Evolutionary conservation across 2,797 vertebrate species (phyloP), one percentile per base, ranked within the genome.

Genomic region (Anolis apletophallus): DNA sequence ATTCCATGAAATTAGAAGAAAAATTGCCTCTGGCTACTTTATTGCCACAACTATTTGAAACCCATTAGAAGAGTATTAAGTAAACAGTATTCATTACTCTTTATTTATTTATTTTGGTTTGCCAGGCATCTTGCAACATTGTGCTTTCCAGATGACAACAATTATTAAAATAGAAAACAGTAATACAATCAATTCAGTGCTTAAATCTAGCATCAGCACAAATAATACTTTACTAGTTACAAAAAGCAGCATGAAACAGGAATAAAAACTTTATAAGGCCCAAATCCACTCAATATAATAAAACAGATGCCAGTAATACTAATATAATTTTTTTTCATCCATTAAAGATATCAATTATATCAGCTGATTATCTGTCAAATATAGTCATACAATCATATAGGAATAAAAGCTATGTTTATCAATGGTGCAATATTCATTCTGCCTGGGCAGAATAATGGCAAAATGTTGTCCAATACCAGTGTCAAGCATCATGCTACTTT

Each of bases 311-410:
- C 34, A 71, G 5, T 71, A 71, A 34, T 71, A 19, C 34, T 71
- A 71, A 34, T 71, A 34, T 13, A 14, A 71, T 34, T 17, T 2
- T 34, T 71, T 71, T 75, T 52, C 52, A 77, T 57, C 32, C 29
- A 77, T 57, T 21, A 12, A 50, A n/a, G 13, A 54, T 29, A 52
- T 12, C n/a, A n/a, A 52, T 75, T 16, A 40, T 74, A 23, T 26
- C 40, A 88, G 32, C 3, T 88, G 83, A 81, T 23, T 36, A 78
- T 32, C 46, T 87, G 11, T 69, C 83, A 89, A 0, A 21, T 26
- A 80, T 57, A 81, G 12, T 75, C 26, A 75, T 84, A 80, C 10
- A 84, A 68, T 81, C 6, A 36, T 40, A 46, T n/a, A 21, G 68
- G 34, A 5, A 13, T 34, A 6, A 32, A 0, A 0, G 16, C 85